Evolutionary conservation across 2,797 vertebrate genomes (phyloP), one percentile per base, ranked within the genome.

Genomic region (Lagodon rhomboides): DNA sequence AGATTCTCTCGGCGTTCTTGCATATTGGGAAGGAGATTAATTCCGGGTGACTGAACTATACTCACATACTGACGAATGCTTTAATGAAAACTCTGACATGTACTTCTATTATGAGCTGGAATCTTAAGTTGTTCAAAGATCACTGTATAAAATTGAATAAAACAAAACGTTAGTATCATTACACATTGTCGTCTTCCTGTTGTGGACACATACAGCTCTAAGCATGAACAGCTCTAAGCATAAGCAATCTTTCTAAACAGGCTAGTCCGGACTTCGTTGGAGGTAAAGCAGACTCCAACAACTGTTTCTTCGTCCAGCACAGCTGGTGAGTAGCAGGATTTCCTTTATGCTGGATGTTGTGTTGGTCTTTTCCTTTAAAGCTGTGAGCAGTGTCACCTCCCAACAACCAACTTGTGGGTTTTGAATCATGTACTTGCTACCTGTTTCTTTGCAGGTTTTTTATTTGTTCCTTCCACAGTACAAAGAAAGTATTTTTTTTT

Each of bases 191-290:
- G 22, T 80, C 80, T 80, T 82, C 47, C 60, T 85, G 70, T 83
- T 78, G 74, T 83, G 74, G 61, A 77, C 54, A 44, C 41, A 47
- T 80, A 75, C 47, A 12, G 34, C 62, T 82, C 47, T 83, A 64
- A 83, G 68, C 49, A 9, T 74, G 44, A 83, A 77, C 50, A 83
- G 69, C 60, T 85, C 86, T 89, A 93, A 93, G 91, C 56, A 80
- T 69, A 60, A 86, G 85, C 61, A 89, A 84, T 94, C 69, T 93
- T 87, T 93, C 77, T 84, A 80, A 91, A 93, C 92, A 96, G 95
- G 85, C 90, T 86, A 17, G 87, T 92, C 86, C 92, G 94, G 85
- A 84, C 93, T 47, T 65, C 91, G 38, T 59, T 93, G 83, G 95
- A 96, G 68, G 22, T 93, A 62, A 95, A 95, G 90, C 93, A 91